A percentile compares a stretch with the other conserved stretches of the same genome.
These are phyloP conservation scores for Bagarius yarrelli DNA, from an alignment of 2,113 vertebrate genomes.

Conservation along the genomic window DNA sequence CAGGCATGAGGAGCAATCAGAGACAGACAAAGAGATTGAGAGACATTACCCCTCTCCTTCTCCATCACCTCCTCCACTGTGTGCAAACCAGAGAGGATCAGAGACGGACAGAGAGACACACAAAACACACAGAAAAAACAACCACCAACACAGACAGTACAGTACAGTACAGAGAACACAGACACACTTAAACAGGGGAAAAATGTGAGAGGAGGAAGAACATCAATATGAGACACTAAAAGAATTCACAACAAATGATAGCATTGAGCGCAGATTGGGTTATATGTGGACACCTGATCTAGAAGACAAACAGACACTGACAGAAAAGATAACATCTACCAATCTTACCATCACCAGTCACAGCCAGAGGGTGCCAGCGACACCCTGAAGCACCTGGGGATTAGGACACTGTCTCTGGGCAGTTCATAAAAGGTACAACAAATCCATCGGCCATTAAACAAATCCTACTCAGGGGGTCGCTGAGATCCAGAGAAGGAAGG, in stretches of 20 bases:
- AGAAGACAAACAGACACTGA: conserved; percentile 40
- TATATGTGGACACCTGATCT: conserved; percentile 55
- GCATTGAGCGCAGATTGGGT: conserved; percentile 9
- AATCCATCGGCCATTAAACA: neutral
- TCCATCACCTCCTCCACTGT: conserved; percentile 52
- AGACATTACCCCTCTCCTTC: conserved; percentile 56
- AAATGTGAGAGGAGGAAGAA: conserved; percentile 45
- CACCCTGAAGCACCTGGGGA: conserved; percentile 59
- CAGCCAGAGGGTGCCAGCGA: conserved; percentile 54
- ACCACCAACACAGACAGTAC: conserved; percentile 43
- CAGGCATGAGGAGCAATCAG: conserved; percentile 47
- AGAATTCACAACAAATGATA: conserved; percentile 25
- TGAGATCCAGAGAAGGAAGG: neutral
- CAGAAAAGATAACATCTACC: conserved; percentile 4
- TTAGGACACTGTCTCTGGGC: neutral
- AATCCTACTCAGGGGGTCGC: neutral
- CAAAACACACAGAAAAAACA: conserved; percentile 41
- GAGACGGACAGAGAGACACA: conserved; percentile 47
- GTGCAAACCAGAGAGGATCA: conserved; percentile 45
- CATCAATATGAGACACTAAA: conserved; percentile 42
- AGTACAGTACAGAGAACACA: conserved; percentile 51
- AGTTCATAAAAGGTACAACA: neutral
- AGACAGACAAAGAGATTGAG: conserved; percentile 44
- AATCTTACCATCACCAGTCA: conserved; percentile 29
- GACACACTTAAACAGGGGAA: conserved; percentile 43